These are phyloP conservation scores for Lagopus muta DNA, from an alignment of 2,113 vertebrate genomes.

Conservation along the genomic window DNA sequence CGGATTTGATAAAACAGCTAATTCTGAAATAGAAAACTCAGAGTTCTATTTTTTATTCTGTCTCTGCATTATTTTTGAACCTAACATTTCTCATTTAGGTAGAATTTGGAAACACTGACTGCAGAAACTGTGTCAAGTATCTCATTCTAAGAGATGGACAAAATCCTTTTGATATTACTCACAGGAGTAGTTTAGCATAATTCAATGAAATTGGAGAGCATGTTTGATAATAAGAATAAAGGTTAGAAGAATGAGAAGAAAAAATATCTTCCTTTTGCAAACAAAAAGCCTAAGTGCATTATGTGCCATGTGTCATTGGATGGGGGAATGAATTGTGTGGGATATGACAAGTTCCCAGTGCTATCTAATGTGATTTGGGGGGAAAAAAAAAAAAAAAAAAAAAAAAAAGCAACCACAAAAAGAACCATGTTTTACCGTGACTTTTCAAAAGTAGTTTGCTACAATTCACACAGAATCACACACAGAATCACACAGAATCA, in stretches of 20 bases:
- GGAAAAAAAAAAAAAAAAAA: background rate
- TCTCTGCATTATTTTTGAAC: background rate
- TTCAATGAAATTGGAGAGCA: background rate
- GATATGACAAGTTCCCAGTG: conserved; percentile 36
- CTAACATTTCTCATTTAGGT: background rate
- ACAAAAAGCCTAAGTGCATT: background rate
- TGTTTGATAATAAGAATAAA: conserved; percentile 36
- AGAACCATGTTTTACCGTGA: conserved; percentile 7
- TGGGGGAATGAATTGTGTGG: conserved; percentile 31
- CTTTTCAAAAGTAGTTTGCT: conserved; percentile 47
- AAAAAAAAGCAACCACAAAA: background rate
- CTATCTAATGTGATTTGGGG: conserved; percentile 17
- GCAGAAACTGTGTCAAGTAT: background rate
- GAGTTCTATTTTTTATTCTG: background rate
- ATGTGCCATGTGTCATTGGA: background rate
- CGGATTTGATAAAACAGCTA: background rate
- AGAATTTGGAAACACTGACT: background rate
- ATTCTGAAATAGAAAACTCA: background rate
- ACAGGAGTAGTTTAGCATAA: conserved; percentile 6
- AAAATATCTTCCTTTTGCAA: conserved; percentile 3
- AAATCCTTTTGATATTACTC: background rate
- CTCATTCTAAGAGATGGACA: background rate
- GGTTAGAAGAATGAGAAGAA: background rate
- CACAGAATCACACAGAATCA: no score
- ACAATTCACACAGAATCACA: no score